Conservation (phyloP, 2,113 vertebrate species). For the Calonectris borealis region DNA sequence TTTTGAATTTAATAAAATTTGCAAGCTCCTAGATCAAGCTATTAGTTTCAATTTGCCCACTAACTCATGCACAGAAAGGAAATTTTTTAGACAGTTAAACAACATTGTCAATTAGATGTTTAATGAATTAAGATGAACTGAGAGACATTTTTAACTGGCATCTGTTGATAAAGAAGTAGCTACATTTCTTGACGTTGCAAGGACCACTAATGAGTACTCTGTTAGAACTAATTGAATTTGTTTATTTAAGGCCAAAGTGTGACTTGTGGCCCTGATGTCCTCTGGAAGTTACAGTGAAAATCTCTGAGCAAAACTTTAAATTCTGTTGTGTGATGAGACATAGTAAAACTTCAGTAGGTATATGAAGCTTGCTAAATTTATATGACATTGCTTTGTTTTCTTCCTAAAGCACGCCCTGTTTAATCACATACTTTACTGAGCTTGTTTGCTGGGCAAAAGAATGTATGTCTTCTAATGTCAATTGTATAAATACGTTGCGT, state of each 20-base stretch:
- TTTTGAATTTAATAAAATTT: constrained; percentile 65
- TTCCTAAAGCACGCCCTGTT: background rate
- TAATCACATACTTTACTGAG: background rate
- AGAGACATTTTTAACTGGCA: constrained; percentile 51
- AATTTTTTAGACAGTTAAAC: constrained; percentile 69
- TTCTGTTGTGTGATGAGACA: background rate
- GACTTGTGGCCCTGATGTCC: background rate
- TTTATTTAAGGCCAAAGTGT: background rate
- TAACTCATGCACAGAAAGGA: constrained; percentile 49
- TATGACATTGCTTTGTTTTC: background rate
- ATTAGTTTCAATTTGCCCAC: constrained; percentile 71
- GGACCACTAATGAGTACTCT: background rate
- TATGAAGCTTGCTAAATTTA: background rate
- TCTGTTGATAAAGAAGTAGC: constrained; percentile 41
- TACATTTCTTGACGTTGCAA: constrained; percentile 16
- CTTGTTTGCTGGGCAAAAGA: background rate
- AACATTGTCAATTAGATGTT: constrained; percentile 62
- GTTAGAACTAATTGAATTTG: background rate
- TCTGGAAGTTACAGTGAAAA: background rate
- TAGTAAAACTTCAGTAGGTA: background rate
- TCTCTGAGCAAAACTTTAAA: background rate
- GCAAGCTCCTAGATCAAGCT: constrained; percentile 46
- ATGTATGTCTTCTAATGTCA: background rate
- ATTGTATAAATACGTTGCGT: background rate
- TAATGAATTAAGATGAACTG: constrained; percentile 72